Evolutionary conservation across 2,797 vertebrate genomes (phyloP).

Genomic region (Myotis findleyi): DNA sequence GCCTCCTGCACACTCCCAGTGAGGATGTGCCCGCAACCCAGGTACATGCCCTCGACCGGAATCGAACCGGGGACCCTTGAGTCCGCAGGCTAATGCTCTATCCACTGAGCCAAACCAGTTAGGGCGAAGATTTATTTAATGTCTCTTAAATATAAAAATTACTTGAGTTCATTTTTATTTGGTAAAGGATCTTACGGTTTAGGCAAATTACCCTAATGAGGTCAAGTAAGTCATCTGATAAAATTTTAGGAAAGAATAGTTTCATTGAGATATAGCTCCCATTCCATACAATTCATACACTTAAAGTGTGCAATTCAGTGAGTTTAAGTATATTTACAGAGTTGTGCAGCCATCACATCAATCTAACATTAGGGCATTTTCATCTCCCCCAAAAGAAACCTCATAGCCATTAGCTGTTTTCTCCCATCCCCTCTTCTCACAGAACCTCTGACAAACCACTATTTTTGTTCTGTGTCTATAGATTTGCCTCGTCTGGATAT

Average conservation of each 20-base stretch:
- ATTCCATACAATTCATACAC: neutral
- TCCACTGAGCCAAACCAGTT: too few species aligned
- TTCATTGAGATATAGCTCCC: neutral
- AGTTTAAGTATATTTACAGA: neutral
- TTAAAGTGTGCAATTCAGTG: neutral
- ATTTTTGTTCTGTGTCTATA: neutral
- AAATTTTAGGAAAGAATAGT: neutral
- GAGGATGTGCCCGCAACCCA: too few species aligned
- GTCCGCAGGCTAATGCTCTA: too few species aligned
- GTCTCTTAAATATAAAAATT: slow-evolving; percentile 39
- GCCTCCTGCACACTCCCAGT: too few species aligned
- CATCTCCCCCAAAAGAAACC: neutral
- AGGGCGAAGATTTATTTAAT: neutral
- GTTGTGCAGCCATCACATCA: neutral
- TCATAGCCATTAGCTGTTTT: neutral
- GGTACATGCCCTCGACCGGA: too few species aligned
- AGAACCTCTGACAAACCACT: neutral
- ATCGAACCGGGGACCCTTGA: too few species aligned
- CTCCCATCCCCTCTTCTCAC: neutral
- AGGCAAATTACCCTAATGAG: neutral
- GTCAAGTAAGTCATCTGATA: neutral
- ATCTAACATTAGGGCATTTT: slow-evolving; percentile 4
- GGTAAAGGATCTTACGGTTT: neutral
- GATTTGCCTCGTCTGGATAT: neutral
- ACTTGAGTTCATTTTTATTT: slow-evolving; percentile 10